Percentiles rank a stretch among this genome's conserved stretches.
Evolutionary conservation across 2,113 vertebrate genomes (phyloP).

Genomic region (Glareola pratincola): DNA sequence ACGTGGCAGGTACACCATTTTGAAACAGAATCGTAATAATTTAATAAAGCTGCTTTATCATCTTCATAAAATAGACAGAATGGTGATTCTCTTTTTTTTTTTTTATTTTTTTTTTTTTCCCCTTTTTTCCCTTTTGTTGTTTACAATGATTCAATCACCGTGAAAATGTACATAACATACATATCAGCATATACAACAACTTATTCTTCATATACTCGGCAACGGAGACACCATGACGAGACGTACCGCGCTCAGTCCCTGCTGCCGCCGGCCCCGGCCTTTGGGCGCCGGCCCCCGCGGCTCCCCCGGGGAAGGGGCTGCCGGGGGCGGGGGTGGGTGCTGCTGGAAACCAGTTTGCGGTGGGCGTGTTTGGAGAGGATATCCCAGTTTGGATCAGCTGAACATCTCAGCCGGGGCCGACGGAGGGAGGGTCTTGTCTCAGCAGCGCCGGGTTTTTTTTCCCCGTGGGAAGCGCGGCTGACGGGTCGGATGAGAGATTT

Average conservation of each 20-base stretch:
- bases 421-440: conserved; percentile 28
- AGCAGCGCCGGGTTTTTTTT: conserved; percentile 47
- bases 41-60: conserved; percentile 85
- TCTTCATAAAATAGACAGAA: conserved; percentile 83
- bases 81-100: conserved; percentile 72
- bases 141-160: conserved; percentile 82
- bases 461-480: conserved; percentile 38
- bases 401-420: conserved; percentile 58
- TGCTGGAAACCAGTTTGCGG: conserved; percentile 43
- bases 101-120: background rate
- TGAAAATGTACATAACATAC: conserved; percentile 85
- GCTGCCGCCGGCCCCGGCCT: background rate
- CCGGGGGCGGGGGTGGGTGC: conserved; percentile 41
- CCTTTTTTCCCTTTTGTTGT: conserved; percentile 28
- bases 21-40: conserved; percentile 81
- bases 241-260: conserved; percentile 55
- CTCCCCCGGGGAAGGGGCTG: conserved; percentile 5
- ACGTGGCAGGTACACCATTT: conserved; percentile 75
- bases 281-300: conserved; percentile 3
- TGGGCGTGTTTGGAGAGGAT: conserved; percentile 8
- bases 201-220: conserved; percentile 75
- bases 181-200: conserved; percentile 80
- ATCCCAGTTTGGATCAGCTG: conserved; percentile 63
- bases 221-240: conserved; percentile 75
- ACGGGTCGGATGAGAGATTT: conserved; percentile 57